Evolutionary conservation across 1,140 invertebrate species (phyloP).

Genomic region (Lerema accius): DNA sequence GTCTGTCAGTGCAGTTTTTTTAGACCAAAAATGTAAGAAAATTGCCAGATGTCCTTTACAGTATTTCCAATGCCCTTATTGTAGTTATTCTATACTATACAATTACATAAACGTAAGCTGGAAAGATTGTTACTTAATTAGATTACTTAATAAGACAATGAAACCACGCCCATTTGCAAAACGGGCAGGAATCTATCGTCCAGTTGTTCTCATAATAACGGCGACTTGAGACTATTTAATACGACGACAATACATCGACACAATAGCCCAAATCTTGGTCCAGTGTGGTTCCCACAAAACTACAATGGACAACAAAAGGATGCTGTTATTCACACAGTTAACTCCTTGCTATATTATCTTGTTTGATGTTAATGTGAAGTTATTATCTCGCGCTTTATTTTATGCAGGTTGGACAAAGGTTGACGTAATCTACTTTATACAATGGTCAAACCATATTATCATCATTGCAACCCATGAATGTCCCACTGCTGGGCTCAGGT

Average conservation of each 20-base stretch:
- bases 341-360: conserved; percentile 63
- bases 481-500: too few species aligned
- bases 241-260: conserved; percentile 49
- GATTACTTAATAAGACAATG: too few species aligned
- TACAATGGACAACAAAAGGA: conserved; percentile 75
- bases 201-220: conserved; percentile 27
- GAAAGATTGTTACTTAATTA: too few species aligned
- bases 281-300: conserved; percentile 74
- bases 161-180: neutral
- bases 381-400: conserved; percentile 5
- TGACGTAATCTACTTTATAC: neutral
- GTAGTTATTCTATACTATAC: too few species aligned
- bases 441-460: too few species aligned
- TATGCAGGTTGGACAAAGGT: conserved; percentile 13
- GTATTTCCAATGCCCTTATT: too few species aligned
- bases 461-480: too few species aligned
- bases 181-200: conserved; percentile 3
- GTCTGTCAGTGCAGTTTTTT: too few species aligned
- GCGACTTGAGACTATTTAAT: conserved; percentile 50
- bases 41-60: too few species aligned
- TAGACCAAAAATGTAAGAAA: too few species aligned
- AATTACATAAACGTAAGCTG: too few species aligned
- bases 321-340: conserved; percentile 82
- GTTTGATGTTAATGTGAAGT: conserved; percentile 47
- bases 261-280: conserved; percentile 58